These are phyloP conservation scores for Plecotus auritus DNA, from an alignment of 2,113 vertebrate genomes.

Conservation along the genomic window DNA sequence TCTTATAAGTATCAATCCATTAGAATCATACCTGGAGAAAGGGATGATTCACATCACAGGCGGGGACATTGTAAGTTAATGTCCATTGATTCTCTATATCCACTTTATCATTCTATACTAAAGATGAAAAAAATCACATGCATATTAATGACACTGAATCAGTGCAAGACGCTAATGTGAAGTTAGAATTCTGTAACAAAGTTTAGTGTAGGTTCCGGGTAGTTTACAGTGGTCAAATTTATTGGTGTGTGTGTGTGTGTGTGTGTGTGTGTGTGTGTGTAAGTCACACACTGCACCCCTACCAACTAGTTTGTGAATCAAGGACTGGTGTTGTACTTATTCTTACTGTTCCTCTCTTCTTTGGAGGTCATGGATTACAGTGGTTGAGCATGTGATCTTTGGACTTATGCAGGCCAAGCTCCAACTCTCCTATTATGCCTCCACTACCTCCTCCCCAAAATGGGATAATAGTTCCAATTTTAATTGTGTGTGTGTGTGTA, in stretches of 20 bases:
- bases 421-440: neutral
- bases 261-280: neutral
- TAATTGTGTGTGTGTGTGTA: neutral
- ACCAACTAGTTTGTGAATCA: neutral
- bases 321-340: neutral
- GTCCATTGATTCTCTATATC: neutral
- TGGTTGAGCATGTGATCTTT: neutral
- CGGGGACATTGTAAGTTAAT: neutral
- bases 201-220: neutral
- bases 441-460: neutral
- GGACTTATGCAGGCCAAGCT: neutral
- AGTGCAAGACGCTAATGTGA: neutral
- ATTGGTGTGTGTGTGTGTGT: neutral
- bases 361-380: neutral
- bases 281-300: neutral
- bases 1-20: neutral
- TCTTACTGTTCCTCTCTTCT: neutral
- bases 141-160: neutral
- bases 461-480: neutral
- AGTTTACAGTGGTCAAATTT: neutral
- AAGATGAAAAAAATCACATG: neutral
- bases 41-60: neutral
- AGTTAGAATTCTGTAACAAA: neutral
- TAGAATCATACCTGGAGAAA: neutral
- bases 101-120: neutral